Conservation (phyloP, 2,113 vertebrate species). For the Saguinus imperator region DNA sequence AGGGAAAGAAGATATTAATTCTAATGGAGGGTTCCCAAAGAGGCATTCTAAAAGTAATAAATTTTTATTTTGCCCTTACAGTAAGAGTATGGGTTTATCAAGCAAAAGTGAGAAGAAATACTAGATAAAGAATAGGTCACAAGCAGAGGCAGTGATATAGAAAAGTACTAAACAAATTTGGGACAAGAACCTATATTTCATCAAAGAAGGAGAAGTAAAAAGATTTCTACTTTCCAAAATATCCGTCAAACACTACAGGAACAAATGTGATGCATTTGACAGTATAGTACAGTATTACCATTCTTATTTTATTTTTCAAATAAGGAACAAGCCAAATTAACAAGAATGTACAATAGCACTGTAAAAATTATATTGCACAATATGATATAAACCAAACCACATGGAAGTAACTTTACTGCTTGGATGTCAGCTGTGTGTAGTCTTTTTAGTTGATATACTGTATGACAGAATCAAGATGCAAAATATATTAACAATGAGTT, state of each 20-base stretch:
- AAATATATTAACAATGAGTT: neutral
- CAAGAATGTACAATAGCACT: neutral
- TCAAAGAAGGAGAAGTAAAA: neutral
- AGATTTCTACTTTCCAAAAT: neutral
- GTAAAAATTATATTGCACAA: neutral
- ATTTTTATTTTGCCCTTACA: neutral
- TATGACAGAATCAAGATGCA: neutral
- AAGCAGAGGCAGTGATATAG: neutral
- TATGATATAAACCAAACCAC: neutral
- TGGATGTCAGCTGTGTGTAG: neutral
- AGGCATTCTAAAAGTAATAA: neutral
- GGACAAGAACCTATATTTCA: neutral
- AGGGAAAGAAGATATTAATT: neutral
- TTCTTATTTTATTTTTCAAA: neutral
- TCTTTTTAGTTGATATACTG: neutral
- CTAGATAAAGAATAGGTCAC: neutral
- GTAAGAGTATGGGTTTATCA: neutral
- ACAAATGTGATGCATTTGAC: neutral
- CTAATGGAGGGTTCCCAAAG: neutral
- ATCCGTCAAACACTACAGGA: neutral
- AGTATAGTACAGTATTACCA: neutral
- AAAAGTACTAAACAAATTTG: neutral
- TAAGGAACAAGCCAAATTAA: neutral
- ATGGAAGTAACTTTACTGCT: slow-evolving; percentile 6
- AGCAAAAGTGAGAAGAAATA: neutral